A percentile compares a stretch with the other conserved stretches of the same genome.
phyloP scores from a whole-genome alignment of 2,888 invertebrate genomes.

The Cyclophora albipunctata region DNA sequence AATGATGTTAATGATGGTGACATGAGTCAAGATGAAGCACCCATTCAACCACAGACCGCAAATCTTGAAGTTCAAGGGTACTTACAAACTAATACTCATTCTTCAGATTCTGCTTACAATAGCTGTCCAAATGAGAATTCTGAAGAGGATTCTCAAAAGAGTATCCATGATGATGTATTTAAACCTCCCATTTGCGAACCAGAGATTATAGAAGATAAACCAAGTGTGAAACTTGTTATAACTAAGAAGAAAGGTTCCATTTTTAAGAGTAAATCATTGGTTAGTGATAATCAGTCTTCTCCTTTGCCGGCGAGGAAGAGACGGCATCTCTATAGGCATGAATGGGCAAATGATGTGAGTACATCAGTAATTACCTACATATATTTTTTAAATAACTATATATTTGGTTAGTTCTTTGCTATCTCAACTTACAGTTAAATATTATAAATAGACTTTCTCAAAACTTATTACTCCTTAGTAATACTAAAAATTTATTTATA shows the following conservation, averaged over 20 bases:
- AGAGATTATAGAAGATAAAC: slow-evolving; percentile 66
- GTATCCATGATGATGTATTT: slow-evolving; percentile 61
- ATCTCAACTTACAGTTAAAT: not conserved
- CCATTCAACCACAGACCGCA: slow-evolving; percentile 19
- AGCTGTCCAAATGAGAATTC: slow-evolving; percentile 65
- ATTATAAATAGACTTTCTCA: no score
- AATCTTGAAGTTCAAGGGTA: slow-evolving; percentile 36
- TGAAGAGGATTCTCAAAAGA: slow-evolving; percentile 56
- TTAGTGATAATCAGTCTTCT: slow-evolving; percentile 73
- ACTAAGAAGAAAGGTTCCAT: slow-evolving; percentile 92
- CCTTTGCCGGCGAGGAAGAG: slow-evolving; percentile 79
- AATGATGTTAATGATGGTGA: slow-evolving; percentile 24
- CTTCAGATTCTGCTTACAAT: slow-evolving; percentile 62
- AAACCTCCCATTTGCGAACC: slow-evolving; percentile 56
- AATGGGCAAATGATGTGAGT: slow-evolving; percentile 88
- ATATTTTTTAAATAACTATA: not conserved
- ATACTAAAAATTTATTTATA: no score
- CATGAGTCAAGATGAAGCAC: slow-evolving; percentile 29
- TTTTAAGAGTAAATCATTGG: slow-evolving; percentile 87
- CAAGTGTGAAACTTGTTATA: slow-evolving; percentile 81
- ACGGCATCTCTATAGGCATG: slow-evolving; percentile 89
- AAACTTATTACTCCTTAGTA: no score
- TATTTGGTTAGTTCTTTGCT: not conserved
- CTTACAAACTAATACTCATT: slow-evolving; percentile 47
- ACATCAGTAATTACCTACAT: not conserved